Conservation (phyloP, 2,888 invertebrate species). For the Aphelenchoides bicaudatus region DNA sequence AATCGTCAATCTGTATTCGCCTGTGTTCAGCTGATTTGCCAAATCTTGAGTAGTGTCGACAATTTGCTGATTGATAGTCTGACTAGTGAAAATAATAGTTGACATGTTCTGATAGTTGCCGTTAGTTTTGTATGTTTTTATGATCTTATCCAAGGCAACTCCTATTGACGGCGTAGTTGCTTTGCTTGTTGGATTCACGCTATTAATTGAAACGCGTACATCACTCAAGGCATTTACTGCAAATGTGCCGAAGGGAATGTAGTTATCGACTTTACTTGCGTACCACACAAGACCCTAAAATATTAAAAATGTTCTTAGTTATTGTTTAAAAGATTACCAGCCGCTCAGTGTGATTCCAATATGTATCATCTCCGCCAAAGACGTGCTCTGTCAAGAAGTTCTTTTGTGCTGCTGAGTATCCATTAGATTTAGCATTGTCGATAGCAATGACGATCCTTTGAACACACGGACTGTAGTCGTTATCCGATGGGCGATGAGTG, state of each 20-base stretch:
- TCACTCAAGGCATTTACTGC: not conserved
- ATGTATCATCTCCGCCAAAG: conserved; percentile 13
- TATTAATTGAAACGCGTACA: not conserved
- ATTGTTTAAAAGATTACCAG: conserved; percentile 9
- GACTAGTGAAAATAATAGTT: no score
- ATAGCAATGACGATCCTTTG: not conserved
- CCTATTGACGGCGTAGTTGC: not conserved
- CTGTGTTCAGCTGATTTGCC: not conserved
- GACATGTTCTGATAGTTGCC: not conserved
- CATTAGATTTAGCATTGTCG: not conserved
- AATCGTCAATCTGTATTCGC: not conserved
- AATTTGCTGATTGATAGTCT: no score
- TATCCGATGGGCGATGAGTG: not conserved
- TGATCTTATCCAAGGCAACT: not conserved
- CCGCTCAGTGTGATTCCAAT: conserved; percentile 25
- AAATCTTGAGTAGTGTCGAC: no score
- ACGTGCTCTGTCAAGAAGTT: conserved; percentile 17
- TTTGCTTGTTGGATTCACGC: no score
- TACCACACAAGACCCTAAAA: no score
- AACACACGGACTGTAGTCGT: not conserved
- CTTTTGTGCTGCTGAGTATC: conserved; percentile 10
- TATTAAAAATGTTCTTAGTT: no score
- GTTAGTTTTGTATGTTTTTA: not conserved
- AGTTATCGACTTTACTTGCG: not conserved
- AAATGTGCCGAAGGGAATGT: not conserved